These are phyloP conservation scores for Cherax destructor DNA, from an alignment of 1,140 invertebrate species.

Conservation along the genomic window DNA sequence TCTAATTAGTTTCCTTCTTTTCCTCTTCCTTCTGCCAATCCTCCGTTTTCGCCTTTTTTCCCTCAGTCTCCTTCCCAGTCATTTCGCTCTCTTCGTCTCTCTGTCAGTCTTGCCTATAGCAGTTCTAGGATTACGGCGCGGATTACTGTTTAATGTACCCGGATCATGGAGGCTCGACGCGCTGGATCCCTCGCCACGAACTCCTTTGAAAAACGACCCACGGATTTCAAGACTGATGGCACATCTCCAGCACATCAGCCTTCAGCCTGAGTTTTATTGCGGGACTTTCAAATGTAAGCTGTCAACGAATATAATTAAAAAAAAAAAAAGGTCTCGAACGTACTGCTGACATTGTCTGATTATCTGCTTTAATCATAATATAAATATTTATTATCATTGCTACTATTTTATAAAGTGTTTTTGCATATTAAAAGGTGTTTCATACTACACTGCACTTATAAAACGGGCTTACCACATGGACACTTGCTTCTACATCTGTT, in stretches of 20 bases:
- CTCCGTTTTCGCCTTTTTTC: background rate
- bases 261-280: background rate
- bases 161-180: conserved; percentile 28
- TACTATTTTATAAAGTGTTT: too few species aligned
- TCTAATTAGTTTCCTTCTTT: background rate
- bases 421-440: too few species aligned
- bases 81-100: background rate
- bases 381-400: background rate
- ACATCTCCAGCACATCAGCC: conserved; percentile 28
- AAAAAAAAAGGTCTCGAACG: too few species aligned
- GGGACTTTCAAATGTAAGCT: background rate
- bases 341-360: too few species aligned
- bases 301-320: too few species aligned
- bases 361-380: background rate
- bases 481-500: too few species aligned
- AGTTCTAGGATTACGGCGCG: conserved; percentile 15
- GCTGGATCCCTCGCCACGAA: conserved; percentile 36
- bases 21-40: background rate
- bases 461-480: background rate
- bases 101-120: background rate
- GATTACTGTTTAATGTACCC: conserved; percentile 37
- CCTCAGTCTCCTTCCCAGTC: background rate
- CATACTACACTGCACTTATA: background rate
- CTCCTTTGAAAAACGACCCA: conserved; percentile 35
- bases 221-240: conserved; percentile 18